Base-by-base conservation (phyloP, 2,113 vertebrate genomes). In the Telmatochromis brichardi region DNA sequence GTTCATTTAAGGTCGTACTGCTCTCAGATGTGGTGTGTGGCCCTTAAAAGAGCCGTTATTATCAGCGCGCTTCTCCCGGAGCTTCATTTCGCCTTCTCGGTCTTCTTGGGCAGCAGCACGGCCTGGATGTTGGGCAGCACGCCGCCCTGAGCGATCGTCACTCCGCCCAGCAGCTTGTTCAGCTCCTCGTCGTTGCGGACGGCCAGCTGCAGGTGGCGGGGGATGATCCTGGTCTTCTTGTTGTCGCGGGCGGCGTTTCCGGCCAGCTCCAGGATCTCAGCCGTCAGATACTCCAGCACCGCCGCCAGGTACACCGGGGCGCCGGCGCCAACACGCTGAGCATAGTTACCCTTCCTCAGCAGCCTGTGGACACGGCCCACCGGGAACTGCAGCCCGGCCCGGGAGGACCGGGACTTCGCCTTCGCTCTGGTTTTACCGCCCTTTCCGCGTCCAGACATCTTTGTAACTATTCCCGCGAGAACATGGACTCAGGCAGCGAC, bases 251-350 rank as follows among this genome's bases (percentile, higher is more conserved):
- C 65, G 7, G 65, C 65, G n/a, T 71, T 71, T 1, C 65, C 65
- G 0, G 23, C 85, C 82, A 90, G 1, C 63, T 87, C 89, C 19
- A 90, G 53, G 26, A 90, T 78, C 82, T 90, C 89, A 23, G 89
- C 85, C 0, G 85, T 84, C 4, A 90, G 42, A 6, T 90, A 90
- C 35, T 90, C 89, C 1, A 90, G 60, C 26, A 90, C 89, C 0
- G 89, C 89, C 1, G 89, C 89, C 1, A 90, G 35, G 4, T 90
- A 90, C 0, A 90, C 85, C 1, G 89, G 89, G 1, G 76, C 85
- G 28, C 63, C 71, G 0, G 65, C 65, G 1, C 65, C 65, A 2
- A 71, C 65, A n/a, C 65, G 65, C 37, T 71, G 12, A 0, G 71
- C 71, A 5, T 76, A 76, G 15, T 76, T 76, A 9, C 71, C 71